Percentiles rank a stretch among this genome's conserved stretches.
Conservation (phyloP, 2,113 vertebrate species). For the Alaudala cheleensis region DNA sequence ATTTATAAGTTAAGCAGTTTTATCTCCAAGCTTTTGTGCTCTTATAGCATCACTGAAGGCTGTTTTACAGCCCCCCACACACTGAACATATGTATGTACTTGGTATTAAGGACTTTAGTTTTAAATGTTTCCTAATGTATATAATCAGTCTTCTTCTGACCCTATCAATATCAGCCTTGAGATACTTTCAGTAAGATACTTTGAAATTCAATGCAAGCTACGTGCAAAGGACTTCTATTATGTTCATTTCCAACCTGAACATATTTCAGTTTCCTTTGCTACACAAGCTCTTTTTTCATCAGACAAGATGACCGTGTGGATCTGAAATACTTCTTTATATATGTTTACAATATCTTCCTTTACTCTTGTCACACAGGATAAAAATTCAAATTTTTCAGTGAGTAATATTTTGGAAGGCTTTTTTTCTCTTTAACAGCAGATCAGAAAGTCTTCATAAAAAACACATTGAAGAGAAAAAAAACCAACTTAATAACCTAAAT, state of each 20-base stretch:
- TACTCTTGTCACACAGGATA: background rate
- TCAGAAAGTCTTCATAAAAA: background rate
- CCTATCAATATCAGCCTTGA: background rate
- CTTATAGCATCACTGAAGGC: background rate
- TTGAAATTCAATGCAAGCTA: background rate
- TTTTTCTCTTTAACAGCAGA: background rate
- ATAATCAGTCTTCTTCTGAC: background rate
- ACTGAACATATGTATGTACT: background rate
- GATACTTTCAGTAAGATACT: background rate
- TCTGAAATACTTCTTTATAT: background rate
- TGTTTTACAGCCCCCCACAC: background rate
- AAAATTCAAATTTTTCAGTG: background rate
- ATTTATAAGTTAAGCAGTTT: background rate
- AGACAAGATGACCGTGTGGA: background rate
- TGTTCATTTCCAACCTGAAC: background rate
- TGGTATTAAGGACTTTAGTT: background rate
- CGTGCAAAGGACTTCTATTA: background rate
- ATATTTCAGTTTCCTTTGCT: background rate
- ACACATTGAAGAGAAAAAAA: background rate
- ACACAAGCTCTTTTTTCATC: background rate
- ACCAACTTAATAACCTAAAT: background rate
- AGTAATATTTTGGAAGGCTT: background rate
- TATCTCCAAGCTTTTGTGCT: background rate
- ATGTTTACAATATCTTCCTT: background rate
- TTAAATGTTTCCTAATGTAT: background rate